A percentile compares a stretch with the other conserved stretches of the same genome.
phyloP scores from a whole-genome alignment of 2,888 invertebrate species.

The Conops quadrifasciatus region DNA sequence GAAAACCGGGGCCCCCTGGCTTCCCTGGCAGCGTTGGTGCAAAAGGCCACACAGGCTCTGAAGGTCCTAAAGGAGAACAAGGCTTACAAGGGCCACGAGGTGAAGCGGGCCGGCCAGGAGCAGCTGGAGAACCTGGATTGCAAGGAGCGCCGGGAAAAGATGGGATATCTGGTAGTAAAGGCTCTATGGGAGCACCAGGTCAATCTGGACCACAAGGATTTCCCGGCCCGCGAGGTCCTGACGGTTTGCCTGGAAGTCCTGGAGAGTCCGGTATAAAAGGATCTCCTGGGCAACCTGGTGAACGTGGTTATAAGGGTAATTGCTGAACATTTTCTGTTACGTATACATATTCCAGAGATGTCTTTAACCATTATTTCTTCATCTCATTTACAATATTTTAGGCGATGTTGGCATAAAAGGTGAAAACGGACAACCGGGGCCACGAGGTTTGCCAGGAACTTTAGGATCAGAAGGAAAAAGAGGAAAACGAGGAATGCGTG shows the following conservation, averaged over 20 bases:
- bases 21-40: slow-evolving; percentile 82
- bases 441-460: slow-evolving; percentile 78
- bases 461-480: slow-evolving; percentile 81
- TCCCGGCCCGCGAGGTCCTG: slow-evolving; percentile 80
- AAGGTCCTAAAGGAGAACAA: slow-evolving; percentile 82
- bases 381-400: no score
- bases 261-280: slow-evolving; percentile 82
- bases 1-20: slow-evolving; percentile 85
- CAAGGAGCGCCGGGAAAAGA: slow-evolving; percentile 81
- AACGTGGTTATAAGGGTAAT: slow-evolving; percentile 77
- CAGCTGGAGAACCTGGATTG: slow-evolving; percentile 78
- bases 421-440: slow-evolving; percentile 76
- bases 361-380: not conserved
- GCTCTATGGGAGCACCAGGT: slow-evolving; percentile 77
- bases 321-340: no score
- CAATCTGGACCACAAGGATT: slow-evolving; percentile 81
- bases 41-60: slow-evolving; percentile 80
- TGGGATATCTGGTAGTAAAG: slow-evolving; percentile 83
- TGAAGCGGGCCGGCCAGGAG: slow-evolving; percentile 81
- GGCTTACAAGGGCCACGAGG: slow-evolving; percentile 84
- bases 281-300: slow-evolving; percentile 77
- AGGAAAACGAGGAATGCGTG: slow-evolving; percentile 80
- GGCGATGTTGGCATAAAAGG: slow-evolving; percentile 80
- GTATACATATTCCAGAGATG: no score
- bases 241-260: slow-evolving; percentile 77